These are phyloP conservation scores for Pheosia gnoma DNA, from an alignment of 2,888 invertebrate species.

Conservation along the genomic window DNA sequence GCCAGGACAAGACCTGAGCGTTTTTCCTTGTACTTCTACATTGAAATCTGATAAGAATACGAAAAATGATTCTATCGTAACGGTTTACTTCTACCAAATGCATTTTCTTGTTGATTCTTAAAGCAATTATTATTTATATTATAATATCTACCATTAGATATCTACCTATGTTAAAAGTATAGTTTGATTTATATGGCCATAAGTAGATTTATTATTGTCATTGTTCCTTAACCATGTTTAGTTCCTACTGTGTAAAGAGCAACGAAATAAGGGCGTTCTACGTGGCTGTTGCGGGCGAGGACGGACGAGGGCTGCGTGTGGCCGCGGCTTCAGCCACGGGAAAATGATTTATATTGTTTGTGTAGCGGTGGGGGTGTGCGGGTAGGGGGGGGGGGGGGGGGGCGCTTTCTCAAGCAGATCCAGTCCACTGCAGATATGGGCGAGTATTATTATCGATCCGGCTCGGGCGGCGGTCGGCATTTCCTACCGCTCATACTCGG, in stretches of 20 bases:
- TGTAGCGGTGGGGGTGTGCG: slow-evolving; percentile 60
- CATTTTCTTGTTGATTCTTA: too few relatives aligned
- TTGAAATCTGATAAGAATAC: too few relatives aligned
- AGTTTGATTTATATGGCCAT: too few relatives aligned
- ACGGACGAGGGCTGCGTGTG: slow-evolving; percentile 52
- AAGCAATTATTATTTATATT: too few relatives aligned
- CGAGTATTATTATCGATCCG: slow-evolving; percentile 84
- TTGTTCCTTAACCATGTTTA: background rate
- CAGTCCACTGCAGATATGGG: slow-evolving; percentile 83
- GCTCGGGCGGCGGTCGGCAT: slow-evolving; percentile 72
- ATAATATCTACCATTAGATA: too few relatives aligned
- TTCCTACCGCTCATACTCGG: slow-evolving; percentile 80
- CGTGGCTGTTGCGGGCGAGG: slow-evolving; percentile 23
- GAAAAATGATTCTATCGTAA: too few relatives aligned
- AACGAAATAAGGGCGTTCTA: slow-evolving; percentile 16
- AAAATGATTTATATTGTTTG: slow-evolving; percentile 84
- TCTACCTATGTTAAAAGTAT: too few relatives aligned
- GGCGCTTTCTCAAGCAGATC: slow-evolving; percentile 79
- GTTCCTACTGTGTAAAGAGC: background rate
- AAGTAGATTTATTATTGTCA: background rate
- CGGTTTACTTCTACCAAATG: too few relatives aligned
- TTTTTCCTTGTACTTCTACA: too few relatives aligned
- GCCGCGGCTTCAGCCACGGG: slow-evolving; percentile 66
- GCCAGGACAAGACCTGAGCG: too few relatives aligned
- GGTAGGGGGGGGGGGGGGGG: slow-evolving; percentile 53